Evolutionary conservation across 2,888 invertebrate species (phyloP).

Genomic region (Ethmia dodecea): DNA sequence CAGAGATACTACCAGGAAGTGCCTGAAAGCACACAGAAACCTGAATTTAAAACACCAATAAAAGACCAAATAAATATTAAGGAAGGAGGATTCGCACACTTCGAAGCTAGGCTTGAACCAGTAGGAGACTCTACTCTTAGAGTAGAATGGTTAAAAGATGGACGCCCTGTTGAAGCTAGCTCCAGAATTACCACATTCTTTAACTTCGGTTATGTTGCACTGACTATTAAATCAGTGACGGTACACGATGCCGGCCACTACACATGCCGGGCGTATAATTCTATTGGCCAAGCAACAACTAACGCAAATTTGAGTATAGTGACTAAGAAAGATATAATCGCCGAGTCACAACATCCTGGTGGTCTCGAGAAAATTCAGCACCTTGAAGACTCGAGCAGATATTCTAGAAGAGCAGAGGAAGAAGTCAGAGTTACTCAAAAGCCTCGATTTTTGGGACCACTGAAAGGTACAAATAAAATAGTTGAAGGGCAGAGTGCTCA

Average conservation of each 20-base stretch:
- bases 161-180: conserved; percentile 92
- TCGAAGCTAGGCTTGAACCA: conserved; percentile 96
- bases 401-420: conserved; percentile 83
- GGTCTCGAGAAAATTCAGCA: conserved; percentile 94
- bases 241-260: conserved; percentile 93
- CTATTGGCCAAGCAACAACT: conserved; percentile 90
- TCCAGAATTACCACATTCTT: conserved; percentile 95
- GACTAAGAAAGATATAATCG: conserved; percentile 90
- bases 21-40: conserved; percentile 87
- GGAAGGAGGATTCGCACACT: conserved; percentile 96
- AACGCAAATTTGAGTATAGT: conserved; percentile 89
- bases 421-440: conserved; percentile 87
- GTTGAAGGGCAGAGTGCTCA: conserved; percentile 96
- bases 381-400: conserved; percentile 89
- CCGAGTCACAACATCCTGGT: conserved; percentile 94
- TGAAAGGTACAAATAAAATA: conserved; percentile 95
- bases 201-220: conserved; percentile 95
- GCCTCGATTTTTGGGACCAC: conserved; percentile 91
- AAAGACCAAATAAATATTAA: conserved; percentile 91
- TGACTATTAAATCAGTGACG: conserved; percentile 94
- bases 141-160: conserved; percentile 96
- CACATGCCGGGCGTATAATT: conserved; percentile 92
- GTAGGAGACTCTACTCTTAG: conserved; percentile 92
- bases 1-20: conserved; percentile 88
- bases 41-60: conserved; percentile 93